Base-by-base conservation (phyloP, 2,888 invertebrate species). In the Malacosoma neustria region DNA sequence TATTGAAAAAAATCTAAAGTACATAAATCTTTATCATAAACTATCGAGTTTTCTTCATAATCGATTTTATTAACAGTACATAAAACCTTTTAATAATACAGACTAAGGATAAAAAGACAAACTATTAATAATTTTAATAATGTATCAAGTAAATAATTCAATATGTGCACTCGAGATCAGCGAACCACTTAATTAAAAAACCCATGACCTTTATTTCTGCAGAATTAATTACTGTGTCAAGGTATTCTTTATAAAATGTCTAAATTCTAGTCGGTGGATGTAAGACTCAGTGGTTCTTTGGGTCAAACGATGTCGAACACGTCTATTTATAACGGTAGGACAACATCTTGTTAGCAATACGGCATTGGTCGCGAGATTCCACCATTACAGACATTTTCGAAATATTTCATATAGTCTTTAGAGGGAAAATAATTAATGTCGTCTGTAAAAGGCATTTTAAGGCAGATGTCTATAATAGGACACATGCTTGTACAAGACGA, bases 291-390 rank as follows among this genome's bases (percentile, higher is more conserved):
- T 50, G 54, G 58, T 68, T 67, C 57, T 57, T 50, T 56, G 46
- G 55, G 60, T 60, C 59, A 56, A 45, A 48, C 55, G 48, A 45
- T 51, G 47, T 42, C 48, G 45, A 44, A 43, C 45, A 47, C 43
- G 44, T 37, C 46, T 49, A 53, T 54, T 56, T 43, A 50, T 64
- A 61, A 61, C 64, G 61, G 65, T 61, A 61, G 62, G 64, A 61
- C 60, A 48, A 49, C 53, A 51, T 49, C 45, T 52, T 59, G 51
- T 54, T 48, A 54, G 57, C 57, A n/a, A n/a, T n/a, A n/a, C n/a
- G n/a, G n/a, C n/a, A 22, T 22, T 22, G 22, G 5, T 22, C 9
- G 22, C 22, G 22, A 7, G 22, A 5, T 22, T 22, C 9, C 5
- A 22, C 9, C 2, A 22, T 5, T 22, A 22, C 22, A 22, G 5